These are phyloP conservation scores for Stegophylla sp. DNA, from an alignment of 2,888 invertebrate genomes.

Conservation along the genomic window DNA sequence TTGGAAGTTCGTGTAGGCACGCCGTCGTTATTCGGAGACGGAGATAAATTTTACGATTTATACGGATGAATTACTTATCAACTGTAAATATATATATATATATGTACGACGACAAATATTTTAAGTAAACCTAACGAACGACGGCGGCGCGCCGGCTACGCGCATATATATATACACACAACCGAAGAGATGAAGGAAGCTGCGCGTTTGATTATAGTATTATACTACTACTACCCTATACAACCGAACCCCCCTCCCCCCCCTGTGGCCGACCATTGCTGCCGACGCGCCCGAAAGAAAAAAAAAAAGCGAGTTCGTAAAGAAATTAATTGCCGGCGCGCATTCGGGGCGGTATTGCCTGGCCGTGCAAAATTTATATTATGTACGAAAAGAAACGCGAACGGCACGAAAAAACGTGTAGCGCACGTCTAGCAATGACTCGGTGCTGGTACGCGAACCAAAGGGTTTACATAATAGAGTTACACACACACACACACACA, in stretches of 20 bases:
- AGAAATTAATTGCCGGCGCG: slow-evolving; percentile 19
- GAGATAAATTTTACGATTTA: slow-evolving; percentile 20
- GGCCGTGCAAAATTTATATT: not conserved
- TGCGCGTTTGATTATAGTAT: not conserved
- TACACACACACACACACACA: no score
- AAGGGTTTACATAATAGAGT: no score
- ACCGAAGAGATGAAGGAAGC: not conserved
- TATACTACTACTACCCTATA: not conserved
- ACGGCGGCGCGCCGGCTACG: no score
- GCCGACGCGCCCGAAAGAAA: not conserved
- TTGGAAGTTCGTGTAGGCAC: no score
- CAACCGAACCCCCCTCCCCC: not conserved
- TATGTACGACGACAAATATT: not conserved
- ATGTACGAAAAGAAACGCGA: not conserved
- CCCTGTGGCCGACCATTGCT: no score
- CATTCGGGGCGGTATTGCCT: no score
- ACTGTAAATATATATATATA: no score
- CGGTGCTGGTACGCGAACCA: no score
- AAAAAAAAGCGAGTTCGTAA: not conserved
- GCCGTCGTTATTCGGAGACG: not conserved
- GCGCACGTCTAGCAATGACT: not conserved
- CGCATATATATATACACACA: not conserved
- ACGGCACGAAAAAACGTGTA: not conserved
- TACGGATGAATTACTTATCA: slow-evolving; percentile 7
- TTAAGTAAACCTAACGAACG: not conserved